Base-by-base conservation (phyloP, 2,797 vertebrate species). In the Aldrovandia affinis region DNA sequence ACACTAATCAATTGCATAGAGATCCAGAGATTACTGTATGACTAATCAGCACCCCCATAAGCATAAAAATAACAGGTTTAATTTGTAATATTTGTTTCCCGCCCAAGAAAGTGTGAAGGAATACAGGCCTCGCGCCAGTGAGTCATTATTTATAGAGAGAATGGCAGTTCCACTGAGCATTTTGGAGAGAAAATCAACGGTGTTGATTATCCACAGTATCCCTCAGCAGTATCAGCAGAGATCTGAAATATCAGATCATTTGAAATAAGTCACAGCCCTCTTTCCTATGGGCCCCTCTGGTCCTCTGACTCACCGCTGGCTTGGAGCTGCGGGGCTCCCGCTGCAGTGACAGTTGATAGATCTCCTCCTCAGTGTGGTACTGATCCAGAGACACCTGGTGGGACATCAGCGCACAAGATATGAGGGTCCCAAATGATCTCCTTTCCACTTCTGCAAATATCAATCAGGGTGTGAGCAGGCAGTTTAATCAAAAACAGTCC, bases 291-390 rank as follows among this genome's bases (percentile, higher is more conserved):
- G 70, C 36, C n/a, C 33, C 36, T 42, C 5, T 4, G 15, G 33
- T 73, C 68, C 81, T 39, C 70, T 20, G 7, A 39, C 94, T 94
- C 88, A 96, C 95, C 42, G 90, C 93, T 30, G 95, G 93, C 86
- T 97, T 97, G 50, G 90, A 90, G 39, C 85, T 90, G 8, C 97
- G 96, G 0, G 97, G 97, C 84, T 98, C 97, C 57, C 97, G 94
- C 88, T 96, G 96, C 44, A 98, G 90, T 33, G 97, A 98, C 87
- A 98, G 94, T 92, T 98, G 96, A 87, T 98, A 98, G 89, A 98
- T 95, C 90, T 98, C 97, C 25, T 98, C 97, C 85, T 98, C 97
- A 0, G 96, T 97, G 93, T 97, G 97, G 83, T 97, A 98, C 90
- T 97, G 97, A 88, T 98, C 97, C 93, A 98, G 91, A 28, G 97